These are phyloP conservation scores for Julus scandinavius DNA, from an alignment of 2,888 invertebrate species.

Conservation along the genomic window DNA sequence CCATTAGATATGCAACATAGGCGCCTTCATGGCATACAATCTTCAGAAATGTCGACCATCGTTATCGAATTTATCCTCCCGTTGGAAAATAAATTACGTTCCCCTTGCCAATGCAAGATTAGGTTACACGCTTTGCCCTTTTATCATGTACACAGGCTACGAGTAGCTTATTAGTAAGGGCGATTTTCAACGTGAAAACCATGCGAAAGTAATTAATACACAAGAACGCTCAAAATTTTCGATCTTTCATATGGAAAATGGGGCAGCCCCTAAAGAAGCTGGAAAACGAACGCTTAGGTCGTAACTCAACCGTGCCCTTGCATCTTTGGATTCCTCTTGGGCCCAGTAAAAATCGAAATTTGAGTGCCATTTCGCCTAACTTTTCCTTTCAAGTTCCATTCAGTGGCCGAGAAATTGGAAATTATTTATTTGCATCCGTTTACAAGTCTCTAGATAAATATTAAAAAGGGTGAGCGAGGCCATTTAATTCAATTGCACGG, in stretches of 20 bases:
- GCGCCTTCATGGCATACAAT: not conserved
- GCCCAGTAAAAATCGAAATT: not conserved
- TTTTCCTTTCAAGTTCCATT: slow-evolving; percentile 3
- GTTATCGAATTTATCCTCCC: slow-evolving; percentile 16
- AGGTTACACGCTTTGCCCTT: not conserved
- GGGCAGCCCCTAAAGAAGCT: not conserved
- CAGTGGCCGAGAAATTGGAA: not conserved
- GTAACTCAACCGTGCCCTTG: slow-evolving; percentile 5
- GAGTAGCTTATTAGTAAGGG: not conserved
- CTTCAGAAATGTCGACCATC: slow-evolving; percentile 20
- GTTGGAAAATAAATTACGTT: slow-evolving; percentile 25
- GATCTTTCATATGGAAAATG: not conserved
- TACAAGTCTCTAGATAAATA: slow-evolving; percentile 21
- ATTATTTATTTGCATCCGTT: slow-evolving; percentile 3
- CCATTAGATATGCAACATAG: slow-evolving; percentile 17
- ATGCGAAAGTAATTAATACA: not conserved
- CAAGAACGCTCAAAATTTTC: not conserved
- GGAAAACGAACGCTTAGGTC: not conserved
- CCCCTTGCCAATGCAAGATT: slow-evolving; percentile 29
- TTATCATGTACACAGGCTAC: not conserved
- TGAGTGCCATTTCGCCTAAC: not conserved
- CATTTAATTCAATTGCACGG: not conserved
- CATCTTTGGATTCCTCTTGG: not conserved
- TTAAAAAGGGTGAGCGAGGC: not conserved
- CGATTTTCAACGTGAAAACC: not conserved